A percentile compares a stretch with the other conserved stretches of the same genome.
phyloP scores from a whole-genome alignment of 1,140 invertebrate species.

The Drosophila melanogaster region DNA sequence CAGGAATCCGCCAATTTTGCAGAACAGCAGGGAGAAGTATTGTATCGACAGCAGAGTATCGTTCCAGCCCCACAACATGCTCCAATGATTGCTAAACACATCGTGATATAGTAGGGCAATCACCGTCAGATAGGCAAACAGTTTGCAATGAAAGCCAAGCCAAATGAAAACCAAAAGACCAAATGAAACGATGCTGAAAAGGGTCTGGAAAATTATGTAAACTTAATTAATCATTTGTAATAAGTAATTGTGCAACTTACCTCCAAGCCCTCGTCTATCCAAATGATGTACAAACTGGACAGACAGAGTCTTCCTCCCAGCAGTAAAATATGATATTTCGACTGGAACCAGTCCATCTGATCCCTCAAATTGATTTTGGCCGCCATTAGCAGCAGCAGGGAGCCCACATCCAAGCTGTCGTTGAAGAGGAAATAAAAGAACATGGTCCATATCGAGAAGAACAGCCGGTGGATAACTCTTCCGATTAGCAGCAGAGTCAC shows the following conservation, averaged over 20 bases:
- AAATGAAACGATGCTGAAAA: not conserved
- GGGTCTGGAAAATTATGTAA: not conserved
- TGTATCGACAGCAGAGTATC: conserved; percentile 42
- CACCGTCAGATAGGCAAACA: conserved; percentile 6
- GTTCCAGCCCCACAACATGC: conserved; percentile 40
- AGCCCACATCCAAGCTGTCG: conserved; percentile 40
- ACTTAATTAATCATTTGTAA: not conserved
- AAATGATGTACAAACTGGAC: conserved; percentile 13
- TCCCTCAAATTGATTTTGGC: not conserved
- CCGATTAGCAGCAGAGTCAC: conserved; percentile 31
- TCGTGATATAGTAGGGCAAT: conserved; percentile 16
- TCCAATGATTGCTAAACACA: conserved; percentile 6
- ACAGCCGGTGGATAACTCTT: conserved; percentile 24
- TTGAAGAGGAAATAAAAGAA: conserved; percentile 24
- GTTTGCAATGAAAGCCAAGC: conserved; percentile 27
- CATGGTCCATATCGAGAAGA: conserved; percentile 21
- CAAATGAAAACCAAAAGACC: conserved; percentile 3
- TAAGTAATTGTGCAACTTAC: not conserved
- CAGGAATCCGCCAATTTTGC: conserved; percentile 40
- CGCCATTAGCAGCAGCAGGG: conserved; percentile 40
- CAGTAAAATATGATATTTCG: not conserved
- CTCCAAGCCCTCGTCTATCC: conserved; percentile 24
- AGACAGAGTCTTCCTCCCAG: conserved; percentile 32
- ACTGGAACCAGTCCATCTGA: not conserved
- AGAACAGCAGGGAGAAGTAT: conserved; percentile 19